Conservation (phyloP, 2,888 invertebrate species). For the Epistrophe eligans region DNA sequence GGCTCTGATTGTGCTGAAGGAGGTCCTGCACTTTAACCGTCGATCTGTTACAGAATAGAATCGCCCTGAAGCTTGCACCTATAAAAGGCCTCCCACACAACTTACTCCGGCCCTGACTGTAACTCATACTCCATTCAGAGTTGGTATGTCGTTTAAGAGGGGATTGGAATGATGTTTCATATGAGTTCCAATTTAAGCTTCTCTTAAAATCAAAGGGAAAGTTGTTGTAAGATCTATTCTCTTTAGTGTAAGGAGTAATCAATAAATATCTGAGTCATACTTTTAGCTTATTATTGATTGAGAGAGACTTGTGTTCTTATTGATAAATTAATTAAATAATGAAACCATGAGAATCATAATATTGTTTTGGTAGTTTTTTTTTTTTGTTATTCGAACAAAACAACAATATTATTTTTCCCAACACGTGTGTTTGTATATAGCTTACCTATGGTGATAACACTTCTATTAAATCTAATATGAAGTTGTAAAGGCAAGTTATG, state of each 20-base stretch:
- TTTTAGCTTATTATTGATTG: background rate
- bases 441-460: background rate
- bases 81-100: background rate
- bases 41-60: too few relatives aligned
- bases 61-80: too few relatives aligned
- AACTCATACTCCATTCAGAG: slow-evolving; percentile 25
- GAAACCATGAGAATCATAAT: slow-evolving; percentile 23
- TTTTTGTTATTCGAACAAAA: slow-evolving; percentile 13
- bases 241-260: background rate
- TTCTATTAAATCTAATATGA: background rate
- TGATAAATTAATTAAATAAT: slow-evolving; percentile 19
- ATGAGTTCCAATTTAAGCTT: slow-evolving; percentile 34
- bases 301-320: background rate
- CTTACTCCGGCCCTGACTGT: background rate
- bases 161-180: background rate
- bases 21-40: too few relatives aligned
- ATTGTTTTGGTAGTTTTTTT: slow-evolving; percentile 10
- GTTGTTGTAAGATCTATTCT: slow-evolving; percentile 7
- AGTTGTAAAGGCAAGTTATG: background rate
- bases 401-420: slow-evolving; percentile 12
- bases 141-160: slow-evolving; percentile 3
- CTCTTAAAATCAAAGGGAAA: slow-evolving; percentile 58
- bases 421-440: slow-evolving; percentile 1
- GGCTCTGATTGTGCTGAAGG: too few relatives aligned
- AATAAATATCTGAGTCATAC: background rate